Percentiles rank a stretch among this genome's conserved stretches.
Conservation (phyloP, 2,797 vertebrate species). For the Percopsis omiscomaycus region DNA sequence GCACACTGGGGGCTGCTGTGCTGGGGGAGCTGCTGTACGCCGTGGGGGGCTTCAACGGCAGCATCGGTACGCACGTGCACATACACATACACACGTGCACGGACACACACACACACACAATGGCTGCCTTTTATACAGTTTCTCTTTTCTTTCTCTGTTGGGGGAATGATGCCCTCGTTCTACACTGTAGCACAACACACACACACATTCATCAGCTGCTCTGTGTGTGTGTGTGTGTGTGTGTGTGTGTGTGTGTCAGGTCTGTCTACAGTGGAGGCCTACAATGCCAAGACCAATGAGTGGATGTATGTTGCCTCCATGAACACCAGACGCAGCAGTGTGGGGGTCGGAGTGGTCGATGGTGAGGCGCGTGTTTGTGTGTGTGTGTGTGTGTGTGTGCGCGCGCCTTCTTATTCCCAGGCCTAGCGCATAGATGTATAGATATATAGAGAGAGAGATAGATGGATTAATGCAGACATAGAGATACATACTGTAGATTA, state of each 20-base stretch:
- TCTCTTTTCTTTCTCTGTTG: too few relatives aligned
- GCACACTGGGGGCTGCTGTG: slow-evolving; percentile 91
- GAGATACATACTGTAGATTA: too few relatives aligned
- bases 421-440: not conserved
- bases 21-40: slow-evolving; percentile 93
- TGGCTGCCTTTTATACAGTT: not conserved
- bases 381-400: too few relatives aligned
- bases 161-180: too few relatives aligned
- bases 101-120: too few relatives aligned
- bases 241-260: slow-evolving; percentile 68
- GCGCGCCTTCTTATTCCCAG: slow-evolving; percentile 15
- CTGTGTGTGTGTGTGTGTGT: not conserved
- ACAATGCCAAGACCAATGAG: slow-evolving; percentile 94
- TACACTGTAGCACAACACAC: too few relatives aligned
- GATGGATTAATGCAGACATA: too few relatives aligned
- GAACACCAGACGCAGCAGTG: slow-evolving; percentile 96
- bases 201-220: too few relatives aligned
- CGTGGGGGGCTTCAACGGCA: slow-evolving; percentile 96
- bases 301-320: slow-evolving; percentile 96
- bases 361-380: slow-evolving; percentile 69
- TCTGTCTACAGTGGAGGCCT: slow-evolving; percentile 92
- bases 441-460: too few relatives aligned
- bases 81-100: too few relatives aligned
- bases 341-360: slow-evolving; percentile 93
- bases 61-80: slow-evolving; percentile 83